These are phyloP conservation scores for Tychaedon coryphoeus DNA, from an alignment of 2,113 vertebrate species.

Conservation along the genomic window DNA sequence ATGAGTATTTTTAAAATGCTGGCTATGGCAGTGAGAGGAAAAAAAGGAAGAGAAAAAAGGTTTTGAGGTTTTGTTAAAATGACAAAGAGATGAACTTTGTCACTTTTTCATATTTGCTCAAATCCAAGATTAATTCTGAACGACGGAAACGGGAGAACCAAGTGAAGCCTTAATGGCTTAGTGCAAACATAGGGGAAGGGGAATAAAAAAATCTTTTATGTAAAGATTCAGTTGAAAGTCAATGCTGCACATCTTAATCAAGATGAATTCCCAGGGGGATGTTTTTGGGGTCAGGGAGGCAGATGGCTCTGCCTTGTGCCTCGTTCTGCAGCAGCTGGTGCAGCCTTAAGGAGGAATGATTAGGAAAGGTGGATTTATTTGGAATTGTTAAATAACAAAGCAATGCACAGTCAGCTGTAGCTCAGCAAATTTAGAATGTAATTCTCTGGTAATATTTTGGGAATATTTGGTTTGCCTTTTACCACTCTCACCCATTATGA, in stretches of 20 bases:
- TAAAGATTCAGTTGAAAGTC: not conserved
- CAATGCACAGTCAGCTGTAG: not conserved
- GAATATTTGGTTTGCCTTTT: not conserved
- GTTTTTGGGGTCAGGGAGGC: conserved; percentile 32
- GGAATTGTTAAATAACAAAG: not conserved
- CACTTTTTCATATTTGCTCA: not conserved
- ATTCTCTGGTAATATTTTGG: too few relatives aligned
- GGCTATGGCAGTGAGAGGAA: not conserved
- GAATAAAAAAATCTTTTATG: not conserved
- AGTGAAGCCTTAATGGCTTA: not conserved
- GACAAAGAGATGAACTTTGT: not conserved
- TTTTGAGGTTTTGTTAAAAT: not conserved
- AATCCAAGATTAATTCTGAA: not conserved
- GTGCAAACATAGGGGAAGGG: rapidly evolving
- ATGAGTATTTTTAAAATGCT: not conserved
- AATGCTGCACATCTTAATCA: conserved; percentile 40
- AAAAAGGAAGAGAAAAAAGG: not conserved
- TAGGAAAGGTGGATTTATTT: not conserved
- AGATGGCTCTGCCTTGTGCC: conserved; percentile 27
- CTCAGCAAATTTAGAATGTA: not conserved
- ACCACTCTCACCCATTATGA: rapidly evolving
- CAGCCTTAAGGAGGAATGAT: not conserved
- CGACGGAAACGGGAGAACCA: not conserved
- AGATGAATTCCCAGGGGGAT: not conserved
- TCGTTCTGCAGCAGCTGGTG: conserved; percentile 30